Base-by-base conservation (phyloP, 2,797 vertebrate genomes). In the Liasis olivaceus region DNA sequence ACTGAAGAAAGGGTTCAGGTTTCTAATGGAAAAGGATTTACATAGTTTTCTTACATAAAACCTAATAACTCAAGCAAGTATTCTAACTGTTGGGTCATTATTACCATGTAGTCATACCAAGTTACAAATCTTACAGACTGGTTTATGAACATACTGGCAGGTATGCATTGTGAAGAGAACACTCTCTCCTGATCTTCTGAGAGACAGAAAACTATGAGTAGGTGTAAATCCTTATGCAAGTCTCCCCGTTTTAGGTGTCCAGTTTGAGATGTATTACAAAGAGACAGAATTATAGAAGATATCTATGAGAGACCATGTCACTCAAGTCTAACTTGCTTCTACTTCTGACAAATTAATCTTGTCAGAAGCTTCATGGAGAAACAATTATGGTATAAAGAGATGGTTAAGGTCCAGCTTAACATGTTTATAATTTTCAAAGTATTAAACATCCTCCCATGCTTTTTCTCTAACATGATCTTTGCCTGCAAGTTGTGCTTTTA, bases 21-120 rank as follows among this genome's bases (percentile, higher is more conserved):
- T 95, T 81, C 14, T 97, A 97, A 95, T 96, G 95, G 93, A 93
- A 97, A 95, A 95, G 95, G 93, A 89, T 95, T 96, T 89, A 88
- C 92, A 92, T 96, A 95, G 85, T 93, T 95, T 96, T 96, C 59
- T 97, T 98, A 97, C 96, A 96, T 87, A 96, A 96, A 96, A 94
- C 93, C 72, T 86, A 96, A 96, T 98, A 98, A 98, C 97, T 98
- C 97, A 97, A 94, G 94, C 0, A 24, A 89, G 92, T 14, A 1
- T 89, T 96, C 95, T 95, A 26, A 87, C 96, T 77, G 91, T 96
- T 97, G 96, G 26, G 89, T 95, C 56, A 88, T 97, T 96, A 95
- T 96, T 95, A 95, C 94, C 94, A 94, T 96, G 95, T 96, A 97
- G 95, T 90, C 93, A 94, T 91, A 93, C 94, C 97, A 95, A 95